These are phyloP conservation scores for Hippocampus mohnikei DNA, from an alignment of 2,113 vertebrate species.

Conservation along the genomic window DNA sequence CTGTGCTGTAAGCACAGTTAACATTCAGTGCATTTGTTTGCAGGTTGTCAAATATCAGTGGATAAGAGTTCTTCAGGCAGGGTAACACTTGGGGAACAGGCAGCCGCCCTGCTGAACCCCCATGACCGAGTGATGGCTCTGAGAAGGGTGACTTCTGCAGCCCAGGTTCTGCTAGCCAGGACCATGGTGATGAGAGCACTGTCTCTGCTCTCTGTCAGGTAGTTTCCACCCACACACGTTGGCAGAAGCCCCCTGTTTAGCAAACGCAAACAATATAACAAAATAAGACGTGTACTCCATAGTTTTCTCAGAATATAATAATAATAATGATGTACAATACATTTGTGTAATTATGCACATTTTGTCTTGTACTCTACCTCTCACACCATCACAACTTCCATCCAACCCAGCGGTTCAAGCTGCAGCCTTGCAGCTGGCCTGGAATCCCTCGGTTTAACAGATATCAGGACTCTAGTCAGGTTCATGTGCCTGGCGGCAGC, in stretches of 20 bases:
- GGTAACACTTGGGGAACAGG: conserved; percentile 91
- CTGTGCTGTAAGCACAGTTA: neutral
- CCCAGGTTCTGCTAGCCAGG: conserved; percentile 91
- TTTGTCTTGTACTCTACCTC: neutral
- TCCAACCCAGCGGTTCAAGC: conserved; percentile 84
- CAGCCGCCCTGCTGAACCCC: conserved; percentile 84
- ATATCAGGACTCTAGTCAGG: conserved; percentile 92
- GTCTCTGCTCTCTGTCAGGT: conserved; percentile 83
- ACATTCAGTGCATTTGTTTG: neutral
- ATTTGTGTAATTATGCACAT: neutral
- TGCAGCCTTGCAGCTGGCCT: conserved; percentile 98
- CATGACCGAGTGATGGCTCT: conserved; percentile 92
- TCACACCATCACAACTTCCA: neutral
- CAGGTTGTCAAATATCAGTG: conserved; percentile 90
- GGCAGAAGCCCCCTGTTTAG: neutral
- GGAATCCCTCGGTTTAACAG: conserved; percentile 91
- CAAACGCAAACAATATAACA: neutral
- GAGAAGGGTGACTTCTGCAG: conserved; percentile 89
- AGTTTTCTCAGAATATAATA: neutral
- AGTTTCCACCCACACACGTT: neutral
- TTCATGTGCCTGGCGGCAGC: conserved; percentile 96
- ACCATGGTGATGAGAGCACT: conserved; percentile 98
- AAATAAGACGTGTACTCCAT: neutral
- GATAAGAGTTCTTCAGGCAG: conserved; percentile 92
- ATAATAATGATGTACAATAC: neutral